Evolutionary conservation across 1,140 invertebrate genomes (phyloP).

Genomic region (Aphelenchoides fujianensis): DNA sequence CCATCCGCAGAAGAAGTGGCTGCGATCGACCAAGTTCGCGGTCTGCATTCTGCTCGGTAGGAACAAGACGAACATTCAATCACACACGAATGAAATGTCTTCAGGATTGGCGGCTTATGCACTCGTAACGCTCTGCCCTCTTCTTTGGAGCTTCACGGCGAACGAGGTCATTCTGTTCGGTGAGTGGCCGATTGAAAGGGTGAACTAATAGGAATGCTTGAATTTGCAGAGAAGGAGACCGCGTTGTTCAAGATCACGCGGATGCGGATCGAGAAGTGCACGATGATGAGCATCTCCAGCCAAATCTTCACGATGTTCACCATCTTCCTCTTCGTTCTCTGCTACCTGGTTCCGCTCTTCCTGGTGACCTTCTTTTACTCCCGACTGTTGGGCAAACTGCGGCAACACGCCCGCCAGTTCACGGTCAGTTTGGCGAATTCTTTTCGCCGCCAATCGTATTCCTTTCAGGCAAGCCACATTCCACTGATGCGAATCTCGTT

Average conservation of each 20-base stretch:
- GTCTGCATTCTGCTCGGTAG: conserved; percentile 52
- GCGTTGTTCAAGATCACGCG: conserved; percentile 50
- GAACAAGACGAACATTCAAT: conserved; percentile 22
- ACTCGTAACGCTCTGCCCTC: conserved; percentile 55
- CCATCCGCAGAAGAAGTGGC: conserved; percentile 50
- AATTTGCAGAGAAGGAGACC: conserved; percentile 62
- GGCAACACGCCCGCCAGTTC: conserved; percentile 59
- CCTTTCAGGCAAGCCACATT: conserved; percentile 48
- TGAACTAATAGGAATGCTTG: no score
- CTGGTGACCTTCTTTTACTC: conserved; percentile 60
- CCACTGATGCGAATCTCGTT: conserved; percentile 59
- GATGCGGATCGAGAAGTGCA: conserved; percentile 60
- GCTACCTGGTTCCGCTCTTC: conserved; percentile 56
- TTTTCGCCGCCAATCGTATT: conserved; percentile 2
- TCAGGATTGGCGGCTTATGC: conserved; percentile 56
- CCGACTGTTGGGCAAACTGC: conserved; percentile 45
- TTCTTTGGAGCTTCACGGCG: conserved; percentile 58
- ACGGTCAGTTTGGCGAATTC: conserved; percentile 42
- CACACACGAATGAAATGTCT: no score
- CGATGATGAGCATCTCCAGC: conserved; percentile 53
- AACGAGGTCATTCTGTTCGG: conserved; percentile 60
- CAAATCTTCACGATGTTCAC: conserved; percentile 57
- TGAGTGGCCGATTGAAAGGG: no score
- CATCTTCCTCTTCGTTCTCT: conserved; percentile 59
- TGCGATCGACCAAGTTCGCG: conserved; percentile 46